phyloP scores from a whole-genome alignment of 1,140 invertebrate species.

The Anagrus nilaparvatae region DNA sequence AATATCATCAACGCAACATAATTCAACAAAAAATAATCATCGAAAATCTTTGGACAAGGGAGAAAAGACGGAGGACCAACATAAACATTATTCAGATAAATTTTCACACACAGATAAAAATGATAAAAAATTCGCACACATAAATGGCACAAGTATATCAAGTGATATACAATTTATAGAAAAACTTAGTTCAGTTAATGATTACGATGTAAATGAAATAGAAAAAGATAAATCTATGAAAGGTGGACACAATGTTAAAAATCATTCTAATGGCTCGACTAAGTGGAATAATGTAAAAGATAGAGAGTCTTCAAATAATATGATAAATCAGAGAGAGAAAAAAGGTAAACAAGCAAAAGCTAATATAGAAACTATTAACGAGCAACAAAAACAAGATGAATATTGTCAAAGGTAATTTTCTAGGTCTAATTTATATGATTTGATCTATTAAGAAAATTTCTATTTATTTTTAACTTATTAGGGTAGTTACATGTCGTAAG shows the following conservation, averaged over 20 bases:
- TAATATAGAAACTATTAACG: conserved; percentile 42
- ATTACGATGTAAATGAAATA: conserved; percentile 45
- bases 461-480: conserved; percentile 22
- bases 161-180: conserved; percentile 45
- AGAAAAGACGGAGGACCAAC: conserved; percentile 39
- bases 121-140: conserved; percentile 41
- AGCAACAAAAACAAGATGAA: conserved; percentile 51
- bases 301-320: conserved; percentile 38
- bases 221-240: conserved; percentile 47
- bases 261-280: conserved; percentile 35
- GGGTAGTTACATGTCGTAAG: conserved; percentile 43
- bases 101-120: conserved; percentile 36
- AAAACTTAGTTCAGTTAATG: conserved; percentile 45
- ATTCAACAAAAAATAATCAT: conserved; percentile 41
- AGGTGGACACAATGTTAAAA: conserved; percentile 32
- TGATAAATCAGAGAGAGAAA: conserved; percentile 50
- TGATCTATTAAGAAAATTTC: background rate
- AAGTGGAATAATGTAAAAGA: conserved; percentile 46
- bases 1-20: conserved; percentile 29
- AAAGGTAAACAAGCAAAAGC: conserved; percentile 44
- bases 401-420: conserved; percentile 46
- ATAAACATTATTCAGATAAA: conserved; percentile 30
- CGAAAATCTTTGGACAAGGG: conserved; percentile 46
- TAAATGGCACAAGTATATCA: conserved; percentile 42
- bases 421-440: conserved; percentile 4